Conservation (phyloP, 1,140 invertebrate species). For the Plectrocnemia conspersa region DNA sequence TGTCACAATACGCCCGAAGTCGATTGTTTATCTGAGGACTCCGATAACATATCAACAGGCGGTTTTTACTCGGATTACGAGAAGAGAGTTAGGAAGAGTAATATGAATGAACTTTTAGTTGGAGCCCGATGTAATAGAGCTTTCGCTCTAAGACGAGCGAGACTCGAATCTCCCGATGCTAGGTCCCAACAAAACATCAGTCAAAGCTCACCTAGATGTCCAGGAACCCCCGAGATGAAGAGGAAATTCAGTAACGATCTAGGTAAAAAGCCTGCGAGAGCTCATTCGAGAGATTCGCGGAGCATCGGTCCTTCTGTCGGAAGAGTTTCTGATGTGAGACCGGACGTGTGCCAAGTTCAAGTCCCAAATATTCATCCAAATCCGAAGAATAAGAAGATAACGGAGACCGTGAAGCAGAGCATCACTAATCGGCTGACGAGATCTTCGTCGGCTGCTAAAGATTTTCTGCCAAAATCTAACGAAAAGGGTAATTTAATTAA, state of each 20-base stretch:
- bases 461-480: constrained; percentile 43
- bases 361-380: constrained; percentile 40
- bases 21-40: constrained; percentile 32
- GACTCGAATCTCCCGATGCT: constrained; percentile 44
- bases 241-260: constrained; percentile 39
- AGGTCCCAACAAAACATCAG: constrained; percentile 40
- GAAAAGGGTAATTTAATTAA: constrained; percentile 48
- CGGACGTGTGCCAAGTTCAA: constrained; percentile 40
- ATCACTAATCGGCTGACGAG: constrained; percentile 46
- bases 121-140: constrained; percentile 41
- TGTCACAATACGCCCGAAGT: constrained; percentile 30
- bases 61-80: constrained; percentile 34
- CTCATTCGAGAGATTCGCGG: constrained; percentile 28
- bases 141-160: constrained; percentile 37
- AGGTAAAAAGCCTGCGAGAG: constrained; percentile 4
- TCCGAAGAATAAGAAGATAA: constrained; percentile 44
- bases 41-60: constrained; percentile 32
- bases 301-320: constrained; percentile 43
- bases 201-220: constrained; percentile 47
- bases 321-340: constrained; percentile 42
- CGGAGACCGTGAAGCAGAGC: constrained; percentile 43
- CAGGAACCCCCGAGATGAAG: constrained; percentile 49
- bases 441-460: constrained; percentile 47
- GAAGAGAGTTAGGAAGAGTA: constrained; percentile 12
- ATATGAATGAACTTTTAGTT: constrained; percentile 11